Percentiles rank a stretch among this genome's conserved stretches.
phyloP scores from a whole-genome alignment of 2,888 invertebrate species.

The Ischnura elegans region DNA sequence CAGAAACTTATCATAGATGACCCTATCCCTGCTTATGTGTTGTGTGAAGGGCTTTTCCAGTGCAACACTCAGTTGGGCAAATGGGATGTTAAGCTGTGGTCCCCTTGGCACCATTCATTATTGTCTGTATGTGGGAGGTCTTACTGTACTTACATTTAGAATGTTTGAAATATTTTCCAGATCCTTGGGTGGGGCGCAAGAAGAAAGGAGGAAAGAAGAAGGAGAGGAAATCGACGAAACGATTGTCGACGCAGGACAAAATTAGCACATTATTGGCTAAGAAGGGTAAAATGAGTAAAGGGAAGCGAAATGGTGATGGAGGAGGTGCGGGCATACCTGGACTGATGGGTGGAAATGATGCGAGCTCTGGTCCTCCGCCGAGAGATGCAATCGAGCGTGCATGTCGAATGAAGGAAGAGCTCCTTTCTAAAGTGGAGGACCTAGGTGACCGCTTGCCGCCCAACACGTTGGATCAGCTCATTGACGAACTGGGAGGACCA shows the following conservation, averaged over 20 bases:
- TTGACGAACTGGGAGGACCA: constrained; percentile 98
- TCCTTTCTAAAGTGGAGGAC: constrained; percentile 90
- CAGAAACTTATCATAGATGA: too few species aligned
- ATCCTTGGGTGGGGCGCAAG: constrained; percentile 87
- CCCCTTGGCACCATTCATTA: too few species aligned
- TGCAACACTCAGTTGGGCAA: too few species aligned
- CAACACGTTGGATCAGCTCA: constrained; percentile 98
- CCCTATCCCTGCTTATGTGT: too few species aligned
- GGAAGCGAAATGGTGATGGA: constrained; percentile 69
- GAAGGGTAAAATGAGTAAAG: constrained; percentile 75
- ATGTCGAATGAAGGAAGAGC: constrained; percentile 94
- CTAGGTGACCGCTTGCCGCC: constrained; percentile 94
- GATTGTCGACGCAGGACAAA: constrained; percentile 88
- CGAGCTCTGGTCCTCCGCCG: constrained; percentile 82
- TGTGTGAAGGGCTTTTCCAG: too few species aligned
- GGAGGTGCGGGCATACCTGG: constrained; percentile 49
- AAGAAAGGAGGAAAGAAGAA: constrained; percentile 81
- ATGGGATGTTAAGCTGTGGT: too few species aligned
- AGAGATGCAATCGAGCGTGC: constrained; percentile 93
- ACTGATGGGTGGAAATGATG: constrained; percentile 77
- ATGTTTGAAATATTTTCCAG: constrained; percentile 76
- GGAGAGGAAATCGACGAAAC: constrained; percentile 80
- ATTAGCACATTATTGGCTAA: constrained; percentile 84
- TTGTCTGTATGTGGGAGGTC: too few species aligned
- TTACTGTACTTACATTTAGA: neutral